Base-by-base conservation (phyloP, 2,888 invertebrate genomes). In the Myathropa florea region DNA sequence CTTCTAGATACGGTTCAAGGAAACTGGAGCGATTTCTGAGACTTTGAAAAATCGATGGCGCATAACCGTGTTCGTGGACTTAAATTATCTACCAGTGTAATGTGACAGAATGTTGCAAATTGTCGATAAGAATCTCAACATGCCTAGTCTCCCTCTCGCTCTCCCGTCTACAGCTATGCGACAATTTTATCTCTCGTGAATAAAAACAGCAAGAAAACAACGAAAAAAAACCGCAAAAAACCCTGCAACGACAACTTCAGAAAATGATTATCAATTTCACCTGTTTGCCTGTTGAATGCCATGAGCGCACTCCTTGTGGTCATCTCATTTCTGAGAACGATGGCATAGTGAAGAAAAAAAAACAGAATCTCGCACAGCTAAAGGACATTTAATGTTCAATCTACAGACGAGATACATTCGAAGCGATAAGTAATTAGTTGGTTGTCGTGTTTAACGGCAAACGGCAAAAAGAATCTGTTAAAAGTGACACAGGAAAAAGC, bases 381-480 rank as follows among this genome's bases (percentile, higher is more conserved):
- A 86, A 83, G 86, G 86, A 85, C 77, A 81, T 85, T 85, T 82
- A 77, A 77, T 77, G 85, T 85, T 82, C 72, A 77, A 82, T 85
- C 85, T 77, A 64, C 63, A 77, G 85, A 86, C 83, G 83, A 82
- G 88, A 84, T 88, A 82, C 88, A 84, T 88, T 77, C 88, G 61
- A 79, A 67, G 84, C 87, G 88, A 88, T 88, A 88, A 88, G 88
- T 79, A 88, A 88, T 88, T 88, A 87, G 88, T 78, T 83, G 79
- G 65, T 83, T 78, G 83, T 83, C 88, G 73, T 83, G 83, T 83
- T 86, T 76, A 85, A 85, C 85, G 85, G 77, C 81, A 81, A 77
- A 77, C 67, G 59, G 71, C 60, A 61, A 75, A 84, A 70, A 79
- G 71, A 80, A 53, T 21, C 67, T 65, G 64, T 67, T 67, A 64